A percentile compares a stretch with the other conserved stretches of the same genome.
These are phyloP conservation scores for Epicampocera succincta DNA, from an alignment of 2,888 invertebrate genomes.

Conservation along the genomic window DNA sequence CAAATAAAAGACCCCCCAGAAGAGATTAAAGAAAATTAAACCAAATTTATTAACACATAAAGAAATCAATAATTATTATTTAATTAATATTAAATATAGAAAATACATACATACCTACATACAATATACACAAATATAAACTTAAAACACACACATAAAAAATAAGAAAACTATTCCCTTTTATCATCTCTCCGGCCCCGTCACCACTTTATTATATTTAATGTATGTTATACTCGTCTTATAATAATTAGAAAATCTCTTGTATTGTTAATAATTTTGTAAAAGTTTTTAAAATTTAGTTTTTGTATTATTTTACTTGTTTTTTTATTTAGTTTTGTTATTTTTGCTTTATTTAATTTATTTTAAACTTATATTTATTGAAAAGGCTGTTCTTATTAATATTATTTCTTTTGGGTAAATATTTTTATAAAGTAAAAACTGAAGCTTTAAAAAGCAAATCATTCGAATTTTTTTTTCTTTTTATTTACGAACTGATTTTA, in stretches of 20 bases:
- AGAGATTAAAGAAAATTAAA: conserved; percentile 33
- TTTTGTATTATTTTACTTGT: conserved; percentile 6
- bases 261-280: not conserved
- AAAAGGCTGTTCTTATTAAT: conserved; percentile 49
- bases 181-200: not conserved
- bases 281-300: not conserved
- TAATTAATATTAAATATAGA: conserved; percentile 20
- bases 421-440: no score
- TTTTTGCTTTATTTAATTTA: conserved; percentile 41
- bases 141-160: no score
- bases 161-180: no score
- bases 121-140: not conserved
- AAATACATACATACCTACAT: conserved; percentile 9
- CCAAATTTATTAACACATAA: conserved; percentile 45
- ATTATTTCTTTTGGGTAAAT: conserved; percentile 10
- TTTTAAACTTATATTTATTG: conserved; percentile 38
- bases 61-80: conserved; percentile 22
- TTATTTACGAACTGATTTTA: no score
- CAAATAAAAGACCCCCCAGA: conserved; percentile 10
- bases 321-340: conserved; percentile 5
- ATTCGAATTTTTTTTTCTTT: no score
- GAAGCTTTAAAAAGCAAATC: no score
- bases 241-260: conserved; percentile 11
- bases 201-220: not conserved
- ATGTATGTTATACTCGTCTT: conserved; percentile 3